Conservation (phyloP, 2,888 invertebrate species). For the Synergus umbraculus region DNA sequence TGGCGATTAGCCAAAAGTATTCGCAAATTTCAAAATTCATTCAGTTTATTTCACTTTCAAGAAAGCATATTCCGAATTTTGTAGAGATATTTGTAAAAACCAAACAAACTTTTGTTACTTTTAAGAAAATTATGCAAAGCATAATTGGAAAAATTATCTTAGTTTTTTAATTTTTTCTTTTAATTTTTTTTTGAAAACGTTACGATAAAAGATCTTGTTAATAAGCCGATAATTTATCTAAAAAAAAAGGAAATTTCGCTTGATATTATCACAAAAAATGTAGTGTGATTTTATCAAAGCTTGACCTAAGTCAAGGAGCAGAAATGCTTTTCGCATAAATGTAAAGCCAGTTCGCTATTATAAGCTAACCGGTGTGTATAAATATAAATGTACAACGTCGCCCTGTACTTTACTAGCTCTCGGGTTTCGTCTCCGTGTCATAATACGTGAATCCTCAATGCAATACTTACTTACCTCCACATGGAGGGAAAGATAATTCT, state of each 20-base stretch:
- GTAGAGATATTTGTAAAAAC: no score
- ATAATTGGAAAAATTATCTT: no score
- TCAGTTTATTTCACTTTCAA: neutral
- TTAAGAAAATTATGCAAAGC: no score
- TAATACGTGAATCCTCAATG: constrained; percentile 62
- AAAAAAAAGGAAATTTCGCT: neutral
- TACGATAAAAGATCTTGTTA: neutral
- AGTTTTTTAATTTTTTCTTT: neutral
- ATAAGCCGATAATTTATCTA: neutral
- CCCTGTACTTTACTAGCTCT: constrained; percentile 60
- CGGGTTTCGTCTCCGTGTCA: constrained; percentile 73
- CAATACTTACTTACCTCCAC: constrained; percentile 54
- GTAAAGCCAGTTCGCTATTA: constrained; percentile 40
- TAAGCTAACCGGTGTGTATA: no score
- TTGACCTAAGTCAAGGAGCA: no score
- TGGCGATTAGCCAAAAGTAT: no score
- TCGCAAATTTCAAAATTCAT: neutral
- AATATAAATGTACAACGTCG: constrained; percentile 53
- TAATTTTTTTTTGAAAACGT: neutral
- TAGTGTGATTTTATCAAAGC: no score
- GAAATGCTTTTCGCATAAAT: no score
- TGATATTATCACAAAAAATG: no score
- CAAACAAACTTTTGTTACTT: no score
- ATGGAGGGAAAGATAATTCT: constrained; percentile 58
- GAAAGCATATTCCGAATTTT: no score